Evolutionary conservation across 2,113 vertebrate species (phyloP), one percentile per base, ranked within the genome.

Genomic region (Haemorhous mexicanus): DNA sequence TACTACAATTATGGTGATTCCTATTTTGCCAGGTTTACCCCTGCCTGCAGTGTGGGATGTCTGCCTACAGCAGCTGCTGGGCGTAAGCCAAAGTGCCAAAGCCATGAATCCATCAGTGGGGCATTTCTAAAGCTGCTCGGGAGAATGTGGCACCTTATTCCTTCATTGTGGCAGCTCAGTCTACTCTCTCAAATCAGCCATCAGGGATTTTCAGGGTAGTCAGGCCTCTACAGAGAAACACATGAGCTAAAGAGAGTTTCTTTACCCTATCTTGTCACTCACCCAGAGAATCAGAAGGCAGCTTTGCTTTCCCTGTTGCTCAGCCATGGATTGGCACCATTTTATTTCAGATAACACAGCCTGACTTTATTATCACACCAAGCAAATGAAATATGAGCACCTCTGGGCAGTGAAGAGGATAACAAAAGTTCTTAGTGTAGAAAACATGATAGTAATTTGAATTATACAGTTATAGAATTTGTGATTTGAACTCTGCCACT

Each of bases 231-330:
- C 24, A 52, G 64, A 89, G 61, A 64, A 74, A 70, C 13, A 32
- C 5, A 7, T 22, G 69, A 78, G 66, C 33, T 84, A 49, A 50
- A 70, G 24, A 55, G 20, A 74, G 24, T 17, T 72, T 85, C 73
- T 89, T 82, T 73, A 69, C 41, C 19, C 41, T 44, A 35, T 61
- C n/a, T 90, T 90, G 58, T 82, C 82, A 66, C 30, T 78, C 33
- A 52, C 23, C 4, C 28, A 56, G 82, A 78, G 58, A 87, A 76
- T 82, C 56, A 91, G 44, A 76, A 85, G 28, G 19, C 35, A 58
- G 22, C 26, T 94, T 88, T 94, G 11, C 62, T 79, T 83, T 76
- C 12, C 20, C n/a, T 87, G 32, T 28, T 94, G 49, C 70, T 85
- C 35, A 62, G 67, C 37, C 11, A 4, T 27, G 18, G 62, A 69